Evolutionary conservation across 2,888 invertebrate genomes (phyloP).

Genomic region (Synergus umbraculus): DNA sequence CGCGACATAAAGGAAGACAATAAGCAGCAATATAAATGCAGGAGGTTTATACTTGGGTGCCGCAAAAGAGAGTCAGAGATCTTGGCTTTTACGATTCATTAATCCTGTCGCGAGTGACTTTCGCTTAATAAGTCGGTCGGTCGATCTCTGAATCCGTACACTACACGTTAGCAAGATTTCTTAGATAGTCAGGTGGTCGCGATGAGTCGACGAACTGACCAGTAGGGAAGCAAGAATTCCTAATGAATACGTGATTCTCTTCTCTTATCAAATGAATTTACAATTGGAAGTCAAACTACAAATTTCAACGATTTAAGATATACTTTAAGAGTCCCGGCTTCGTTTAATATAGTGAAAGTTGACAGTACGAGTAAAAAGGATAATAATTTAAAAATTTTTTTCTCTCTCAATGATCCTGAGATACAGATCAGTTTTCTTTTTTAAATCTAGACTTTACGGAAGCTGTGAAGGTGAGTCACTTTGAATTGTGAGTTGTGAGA

Average conservation of each 20-base stretch:
- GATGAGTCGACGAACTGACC: conserved; percentile 59
- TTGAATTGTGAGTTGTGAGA: not conserved
- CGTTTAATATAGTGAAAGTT: too few relatives aligned
- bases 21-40: conserved; percentile 47
- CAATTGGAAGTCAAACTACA: too few relatives aligned
- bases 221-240: conserved; percentile 30
- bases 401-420: not conserved
- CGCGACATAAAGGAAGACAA: conserved; percentile 52
- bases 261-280: not conserved
- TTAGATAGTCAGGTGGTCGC: conserved; percentile 57
- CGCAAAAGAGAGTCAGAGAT: conserved; percentile 45
- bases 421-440: not conserved
- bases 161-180: conserved; percentile 50
- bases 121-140: conserved; percentile 62
- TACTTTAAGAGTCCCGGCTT: too few relatives aligned
- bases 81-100: conserved; percentile 62
- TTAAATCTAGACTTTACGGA: conserved; percentile 9
- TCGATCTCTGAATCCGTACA: conserved; percentile 53
- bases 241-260: conserved; percentile 18
- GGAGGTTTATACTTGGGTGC: conserved; percentile 37
- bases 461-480: conserved; percentile 18
- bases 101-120: conserved; percentile 63
- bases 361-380: too few relatives aligned
- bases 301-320: too few relatives aligned
- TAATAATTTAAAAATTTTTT: not conserved